These are phyloP conservation scores for Lithosia quadra DNA, from an alignment of 2,888 invertebrate genomes.

Conservation along the genomic window DNA sequence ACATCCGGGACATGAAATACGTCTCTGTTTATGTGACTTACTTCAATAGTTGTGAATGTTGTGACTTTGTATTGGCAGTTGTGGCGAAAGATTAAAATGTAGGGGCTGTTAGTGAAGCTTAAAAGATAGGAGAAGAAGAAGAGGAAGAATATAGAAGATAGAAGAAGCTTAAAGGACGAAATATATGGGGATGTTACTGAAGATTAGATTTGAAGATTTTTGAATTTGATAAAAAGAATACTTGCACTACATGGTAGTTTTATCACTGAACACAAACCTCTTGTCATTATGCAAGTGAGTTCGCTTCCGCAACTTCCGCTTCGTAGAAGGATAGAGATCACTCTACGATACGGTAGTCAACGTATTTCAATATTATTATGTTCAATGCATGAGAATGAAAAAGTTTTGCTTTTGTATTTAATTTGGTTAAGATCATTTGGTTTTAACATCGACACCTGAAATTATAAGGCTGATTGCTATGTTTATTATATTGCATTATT, in stretches of 20 bases:
- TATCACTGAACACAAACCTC: background rate
- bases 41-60: slow-evolving; percentile 48
- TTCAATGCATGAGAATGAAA: too few relatives aligned
- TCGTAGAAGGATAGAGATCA: background rate
- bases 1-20: slow-evolving; percentile 67
- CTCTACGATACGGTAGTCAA: too few relatives aligned
- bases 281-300: background rate
- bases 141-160: too few relatives aligned
- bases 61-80: slow-evolving; percentile 42
- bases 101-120: background rate
- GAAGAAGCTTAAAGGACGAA: too few relatives aligned
- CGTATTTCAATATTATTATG: too few relatives aligned
- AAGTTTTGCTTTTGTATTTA: too few relatives aligned
- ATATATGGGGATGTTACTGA: background rate
- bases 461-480: background rate
- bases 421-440: too few relatives aligned
- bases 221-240: background rate
- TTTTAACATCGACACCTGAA: background rate
- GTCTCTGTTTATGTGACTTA: slow-evolving; percentile 61
- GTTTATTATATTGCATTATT: background rate
- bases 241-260: background rate
- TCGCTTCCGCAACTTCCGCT: background rate
- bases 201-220: background rate
- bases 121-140: too few relatives aligned
- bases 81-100: slow-evolving; percentile 3